Base-by-base conservation (phyloP, 1,140 invertebrate genomes). In the Tetramorium parvispinum region DNA sequence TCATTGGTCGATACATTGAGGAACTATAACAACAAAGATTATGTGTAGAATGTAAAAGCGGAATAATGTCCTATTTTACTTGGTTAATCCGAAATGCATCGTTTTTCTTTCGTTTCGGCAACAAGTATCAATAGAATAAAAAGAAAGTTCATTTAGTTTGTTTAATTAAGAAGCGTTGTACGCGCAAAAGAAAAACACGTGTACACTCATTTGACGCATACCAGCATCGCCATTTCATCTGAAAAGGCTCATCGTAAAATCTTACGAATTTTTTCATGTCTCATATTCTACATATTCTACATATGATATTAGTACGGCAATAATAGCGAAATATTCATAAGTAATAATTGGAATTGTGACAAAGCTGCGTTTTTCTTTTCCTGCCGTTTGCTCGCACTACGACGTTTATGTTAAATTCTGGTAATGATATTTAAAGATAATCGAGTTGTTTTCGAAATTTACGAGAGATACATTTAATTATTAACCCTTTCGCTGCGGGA, bases 1-100 rank as follows among this genome's bases (percentile, higher is more conserved):
- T 85, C 89, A 95, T 94, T 10, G 90, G 82, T 24, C 94, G 93
- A 87, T 94, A 94, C 73, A 95, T 24, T 2, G 92, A 88, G 3
- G 93, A 79, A 75, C 94, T 95, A 90, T 51, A 94, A 94, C 32
- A 86, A 24, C 18, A 85, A 49, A 46, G 11, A 1, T 21, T 49
- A 10, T 43, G 57, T 21, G 11, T 27, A 75, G 70, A 75, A 83
- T 7, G 18, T 3, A 21, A 21, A 53, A 32, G n/a, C n/a, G n/a
- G n/a, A 11, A 75, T 13, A 13, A 32, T 46, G 7, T 2, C 18
- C 8, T 8, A 21, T 51, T 27, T 51, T 49, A 51, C 16, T 27
- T 11, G 16, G 2, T 32, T 55, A n/a, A 6, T 53, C 10, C 11
- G 24, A 37, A 53, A 53, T 24, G 16, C 3, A 16, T 24, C 13